Base-by-base conservation (phyloP, 1,140 invertebrate genomes). In the Planococcus citri region DNA sequence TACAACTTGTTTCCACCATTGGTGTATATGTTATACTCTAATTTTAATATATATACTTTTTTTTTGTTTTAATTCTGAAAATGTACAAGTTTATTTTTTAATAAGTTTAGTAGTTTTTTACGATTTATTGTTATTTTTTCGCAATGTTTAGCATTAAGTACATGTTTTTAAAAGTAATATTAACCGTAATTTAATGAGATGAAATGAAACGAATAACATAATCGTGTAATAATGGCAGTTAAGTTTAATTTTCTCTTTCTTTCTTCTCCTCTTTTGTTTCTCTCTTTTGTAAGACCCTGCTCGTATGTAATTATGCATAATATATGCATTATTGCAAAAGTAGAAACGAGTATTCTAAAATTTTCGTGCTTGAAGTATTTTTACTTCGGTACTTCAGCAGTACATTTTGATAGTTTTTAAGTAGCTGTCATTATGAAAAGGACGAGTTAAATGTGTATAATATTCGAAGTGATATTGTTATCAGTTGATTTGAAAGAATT, bases 141-240 rank as follows among this genome's bases (percentile, higher is more conserved):
- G 41, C 41, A 51, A 51, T 51, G 41, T 14, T n/a, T 51, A 51
- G 41, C 3, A 17, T 51, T 51, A 51, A 51, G 41, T 51, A 9
- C 29, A 17, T 51, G 41, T 51, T 51, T 51, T 51, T 9, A 20
- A 51, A 51, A 20, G 2, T 51, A 51, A 51, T 20, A 51, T 51
- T 51, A 51, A 51, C 41, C 41, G 41, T 17, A 51, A 51, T 51
- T 17, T 20, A 51, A 51, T 51, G n/a, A 51, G 17, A 8, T 37
- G 33, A 37, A n/a, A n/a, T 37, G 14, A 51, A 51, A 51, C 17
- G 41, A 51, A 51, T 51, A 51, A 51, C 41, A 20, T 51, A 51
- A 51, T 51, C 41, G 17, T 51, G 41, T 51, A 51, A 51, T 51
- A 51, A 51, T 51, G 41, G 41, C 41, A 51, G 41, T 51, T 51